These are phyloP conservation scores for Nothocercus julius DNA, from an alignment of 2,113 vertebrate genomes.

Conservation along the genomic window DNA sequence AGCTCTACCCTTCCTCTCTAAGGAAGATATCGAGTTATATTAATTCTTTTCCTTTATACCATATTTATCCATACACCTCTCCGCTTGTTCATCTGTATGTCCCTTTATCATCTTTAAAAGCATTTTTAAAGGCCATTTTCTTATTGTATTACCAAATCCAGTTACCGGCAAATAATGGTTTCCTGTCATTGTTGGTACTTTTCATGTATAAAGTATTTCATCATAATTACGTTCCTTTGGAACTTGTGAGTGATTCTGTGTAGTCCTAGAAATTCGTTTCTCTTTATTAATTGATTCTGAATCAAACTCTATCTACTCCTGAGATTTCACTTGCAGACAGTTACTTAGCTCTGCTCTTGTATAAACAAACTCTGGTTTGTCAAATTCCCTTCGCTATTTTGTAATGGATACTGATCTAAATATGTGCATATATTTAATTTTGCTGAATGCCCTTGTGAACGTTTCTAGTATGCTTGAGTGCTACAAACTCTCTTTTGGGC, in stretches of 20 bases:
- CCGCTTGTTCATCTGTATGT: not conserved
- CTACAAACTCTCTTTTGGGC: not conserved
- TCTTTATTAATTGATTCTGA: slow-evolving; percentile 8
- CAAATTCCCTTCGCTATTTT: not conserved
- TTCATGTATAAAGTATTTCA: not conserved
- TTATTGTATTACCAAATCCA: not conserved
- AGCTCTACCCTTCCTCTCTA: not conserved
- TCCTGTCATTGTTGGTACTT: not conserved
- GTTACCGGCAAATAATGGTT: not conserved
- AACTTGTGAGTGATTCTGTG: not conserved
- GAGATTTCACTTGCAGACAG: not conserved
- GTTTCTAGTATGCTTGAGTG: not conserved
- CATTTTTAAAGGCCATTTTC: not conserved
- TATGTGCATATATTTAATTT: not conserved
- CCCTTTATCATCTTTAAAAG: not conserved
- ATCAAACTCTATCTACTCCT: not conserved
- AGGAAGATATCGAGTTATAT: not conserved
- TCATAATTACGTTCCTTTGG: not conserved
- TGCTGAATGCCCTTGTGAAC: not conserved
- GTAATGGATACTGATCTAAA: not conserved
- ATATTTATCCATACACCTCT: not conserved
- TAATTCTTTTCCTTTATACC: not conserved
- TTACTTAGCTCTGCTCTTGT: not conserved
- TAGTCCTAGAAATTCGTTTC: not conserved
- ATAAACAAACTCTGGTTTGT: not conserved